Percentiles rank a stretch among this genome's conserved stretches.
phyloP scores from a whole-genome alignment of 2,888 invertebrate species.

The Dynastes tityus region DNA sequence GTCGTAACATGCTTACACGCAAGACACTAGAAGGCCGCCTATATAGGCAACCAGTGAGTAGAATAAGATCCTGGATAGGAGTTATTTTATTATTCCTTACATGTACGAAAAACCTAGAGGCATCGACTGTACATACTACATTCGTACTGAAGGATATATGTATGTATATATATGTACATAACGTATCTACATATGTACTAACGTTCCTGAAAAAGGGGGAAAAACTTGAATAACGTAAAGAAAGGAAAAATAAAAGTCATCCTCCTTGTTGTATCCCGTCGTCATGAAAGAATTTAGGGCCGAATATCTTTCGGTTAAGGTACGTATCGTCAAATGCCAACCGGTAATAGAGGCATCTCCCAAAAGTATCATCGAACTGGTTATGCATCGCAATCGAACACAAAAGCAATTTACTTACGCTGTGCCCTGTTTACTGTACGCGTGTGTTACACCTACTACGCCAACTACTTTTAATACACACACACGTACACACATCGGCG shows the following conservation, averaged over 20 bases:
- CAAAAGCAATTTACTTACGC: conserved; percentile 56
- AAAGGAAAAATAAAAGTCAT: conserved; percentile 28
- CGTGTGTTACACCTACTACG: not conserved
- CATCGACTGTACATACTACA: conserved; percentile 1
- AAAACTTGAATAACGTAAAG: conserved; percentile 28
- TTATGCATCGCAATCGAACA: conserved; percentile 53
- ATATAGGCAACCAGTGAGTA: not conserved
- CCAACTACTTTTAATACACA: conserved; percentile 21
- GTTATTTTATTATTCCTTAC: conserved; percentile 30
- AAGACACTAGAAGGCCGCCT: not conserved
- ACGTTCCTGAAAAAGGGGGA: not conserved
- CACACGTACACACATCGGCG: not conserved
- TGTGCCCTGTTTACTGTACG: conserved; percentile 24
- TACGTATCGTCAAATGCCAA: conserved; percentile 34
- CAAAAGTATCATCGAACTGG: conserved; percentile 51
- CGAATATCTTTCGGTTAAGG: conserved; percentile 35
- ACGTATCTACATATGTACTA: conserved; percentile 11
- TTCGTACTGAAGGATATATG: not conserved
- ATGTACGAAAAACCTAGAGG: conserved; percentile 21
- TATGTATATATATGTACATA: not conserved
- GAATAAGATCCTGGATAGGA: conserved; percentile 18
- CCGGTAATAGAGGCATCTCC: conserved; percentile 46
- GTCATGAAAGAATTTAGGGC: conserved; percentile 28
- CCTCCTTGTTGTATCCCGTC: conserved; percentile 1
- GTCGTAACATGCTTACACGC: conserved; percentile 1